These are phyloP conservation scores for Lophotriccus pileatus DNA, from an alignment of 2,797 vertebrate species.

Conservation along the genomic window DNA sequence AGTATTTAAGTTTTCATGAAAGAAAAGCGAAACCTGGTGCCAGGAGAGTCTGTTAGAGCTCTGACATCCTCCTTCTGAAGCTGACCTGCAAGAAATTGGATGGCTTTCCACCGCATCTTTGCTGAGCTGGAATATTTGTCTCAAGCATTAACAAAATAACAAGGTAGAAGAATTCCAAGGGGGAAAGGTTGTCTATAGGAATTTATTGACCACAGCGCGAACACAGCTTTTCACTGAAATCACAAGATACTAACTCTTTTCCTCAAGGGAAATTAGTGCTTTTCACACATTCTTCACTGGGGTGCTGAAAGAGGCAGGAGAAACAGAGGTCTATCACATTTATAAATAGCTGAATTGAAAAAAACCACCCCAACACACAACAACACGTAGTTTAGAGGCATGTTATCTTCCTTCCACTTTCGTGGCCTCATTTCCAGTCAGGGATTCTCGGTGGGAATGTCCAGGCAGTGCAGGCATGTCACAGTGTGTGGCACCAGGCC, in stretches of 20 bases:
- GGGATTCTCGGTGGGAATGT: rapidly evolving
- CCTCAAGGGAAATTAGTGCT: slow-evolving; percentile 59
- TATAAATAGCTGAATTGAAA: slow-evolving; percentile 43
- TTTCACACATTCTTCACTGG: slow-evolving; percentile 50
- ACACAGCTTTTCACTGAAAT: slow-evolving; percentile 32
- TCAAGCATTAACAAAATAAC: not conserved
- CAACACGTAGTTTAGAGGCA: not conserved
- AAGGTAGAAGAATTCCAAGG: slow-evolving; percentile 3
- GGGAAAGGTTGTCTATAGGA: slow-evolving; percentile 5
- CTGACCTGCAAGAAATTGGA: not conserved
- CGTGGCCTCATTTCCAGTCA: not conserved
- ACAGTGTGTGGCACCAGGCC: rapidly evolving
- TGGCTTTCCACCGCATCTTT: not conserved
- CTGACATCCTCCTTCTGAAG: not conserved
- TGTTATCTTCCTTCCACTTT: not conserved
- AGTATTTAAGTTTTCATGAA: not conserved
- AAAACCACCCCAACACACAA: not conserved
- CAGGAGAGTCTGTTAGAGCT: not conserved
- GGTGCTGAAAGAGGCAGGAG: slow-evolving; percentile 41
- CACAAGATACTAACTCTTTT: slow-evolving; percentile 22
- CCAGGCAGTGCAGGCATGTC: rapidly evolving
- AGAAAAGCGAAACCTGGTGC: not conserved
- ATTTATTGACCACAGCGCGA: slow-evolving; percentile 21
- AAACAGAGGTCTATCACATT: slow-evolving; percentile 44
- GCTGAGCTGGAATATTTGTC: not conserved